Evolutionary conservation across 2,888 invertebrate genomes (phyloP).

Genomic region (Macrosiphum euphorbiae): DNA sequence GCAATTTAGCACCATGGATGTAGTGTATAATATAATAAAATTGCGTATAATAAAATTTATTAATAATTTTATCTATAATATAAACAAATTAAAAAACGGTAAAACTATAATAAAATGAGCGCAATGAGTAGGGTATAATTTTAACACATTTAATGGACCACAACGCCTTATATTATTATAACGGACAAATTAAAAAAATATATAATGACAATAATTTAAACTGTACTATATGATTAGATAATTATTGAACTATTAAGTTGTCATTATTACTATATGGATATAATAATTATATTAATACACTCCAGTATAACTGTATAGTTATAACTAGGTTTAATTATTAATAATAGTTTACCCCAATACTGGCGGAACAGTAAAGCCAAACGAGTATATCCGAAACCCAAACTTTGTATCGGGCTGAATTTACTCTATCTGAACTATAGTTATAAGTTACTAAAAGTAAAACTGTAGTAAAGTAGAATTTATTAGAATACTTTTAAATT

Average conservation of each 20-base stretch:
- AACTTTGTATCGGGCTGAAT: neutral
- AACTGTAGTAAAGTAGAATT: neutral
- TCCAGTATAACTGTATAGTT: neutral
- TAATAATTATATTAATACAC: neutral
- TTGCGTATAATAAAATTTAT: neutral
- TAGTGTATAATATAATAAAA: neutral
- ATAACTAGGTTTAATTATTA: neutral
- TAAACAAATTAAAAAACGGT: neutral
- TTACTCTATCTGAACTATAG: neutral
- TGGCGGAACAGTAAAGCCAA: neutral
- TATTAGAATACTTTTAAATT: neutral
- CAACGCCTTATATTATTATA: neutral
- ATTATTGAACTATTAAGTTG: neutral
- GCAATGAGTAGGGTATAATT: neutral
- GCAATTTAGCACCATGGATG: constrained; percentile 58
- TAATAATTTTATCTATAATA: neutral
- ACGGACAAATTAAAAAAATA: neutral
- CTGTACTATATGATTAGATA: neutral
- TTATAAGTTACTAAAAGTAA: neutral
- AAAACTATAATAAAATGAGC: neutral
- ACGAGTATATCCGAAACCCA: neutral
- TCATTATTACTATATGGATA: neutral
- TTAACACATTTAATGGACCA: neutral
- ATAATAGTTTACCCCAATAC: neutral
- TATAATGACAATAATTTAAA: neutral